Evolutionary conservation across 2,797 vertebrate species (phyloP).

Genomic region (Pangasius macronema): DNA sequence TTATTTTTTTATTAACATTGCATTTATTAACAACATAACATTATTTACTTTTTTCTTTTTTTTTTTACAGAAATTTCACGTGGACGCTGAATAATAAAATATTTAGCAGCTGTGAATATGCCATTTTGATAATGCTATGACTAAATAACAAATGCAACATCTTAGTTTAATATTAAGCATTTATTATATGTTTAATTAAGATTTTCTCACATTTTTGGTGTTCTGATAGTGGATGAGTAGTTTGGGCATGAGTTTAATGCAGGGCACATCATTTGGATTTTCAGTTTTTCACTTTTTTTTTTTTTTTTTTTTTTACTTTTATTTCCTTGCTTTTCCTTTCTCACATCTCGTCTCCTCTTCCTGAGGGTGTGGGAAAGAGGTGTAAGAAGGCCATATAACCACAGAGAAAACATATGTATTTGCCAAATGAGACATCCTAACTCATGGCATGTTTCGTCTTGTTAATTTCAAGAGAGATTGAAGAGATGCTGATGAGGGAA

Average conservation of each 20-base stretch:
- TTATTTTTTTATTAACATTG: not conserved
- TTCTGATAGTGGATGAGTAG: not conserved
- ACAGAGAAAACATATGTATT: not conserved
- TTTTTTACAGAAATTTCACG: not conserved
- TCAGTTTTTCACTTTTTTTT: not conserved
- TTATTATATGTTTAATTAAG: not conserved
- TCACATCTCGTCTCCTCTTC: not conserved
- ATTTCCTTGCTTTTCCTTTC: not conserved
- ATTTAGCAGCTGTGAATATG: not conserved
- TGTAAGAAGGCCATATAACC: not conserved
- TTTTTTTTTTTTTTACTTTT: not conserved
- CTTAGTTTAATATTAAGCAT: not conserved
- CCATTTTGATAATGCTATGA: not conserved
- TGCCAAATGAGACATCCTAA: not conserved
- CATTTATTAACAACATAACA: not conserved
- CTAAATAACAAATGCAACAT: too few species aligned
- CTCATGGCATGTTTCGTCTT: not conserved
- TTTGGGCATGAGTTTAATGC: not conserved
- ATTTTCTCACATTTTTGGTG: not conserved
- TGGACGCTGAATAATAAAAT: not conserved
- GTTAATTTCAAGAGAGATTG: not conserved
- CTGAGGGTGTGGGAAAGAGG: not conserved
- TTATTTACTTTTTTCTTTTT: not conserved
- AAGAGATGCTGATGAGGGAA: not conserved
- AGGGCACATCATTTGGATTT: not conserved